Base-by-base conservation (phyloP, 2,888 invertebrate genomes). In the Chalcosyrphus nemorum region DNA sequence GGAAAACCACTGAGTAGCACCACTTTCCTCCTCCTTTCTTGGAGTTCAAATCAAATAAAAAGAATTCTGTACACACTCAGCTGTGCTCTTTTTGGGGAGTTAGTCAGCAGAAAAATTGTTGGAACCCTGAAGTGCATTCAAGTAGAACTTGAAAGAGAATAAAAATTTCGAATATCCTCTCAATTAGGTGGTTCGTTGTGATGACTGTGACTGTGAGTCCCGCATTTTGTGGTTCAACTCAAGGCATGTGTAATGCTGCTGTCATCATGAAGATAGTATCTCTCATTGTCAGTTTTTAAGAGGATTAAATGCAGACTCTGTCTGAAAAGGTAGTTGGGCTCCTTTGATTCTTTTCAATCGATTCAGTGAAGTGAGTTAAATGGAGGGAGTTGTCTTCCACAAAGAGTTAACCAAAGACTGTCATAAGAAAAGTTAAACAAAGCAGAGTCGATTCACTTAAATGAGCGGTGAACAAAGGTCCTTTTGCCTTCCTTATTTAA, bases 31-130 rank as follows among this genome's bases (percentile, higher is more conserved):
- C 4, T 24, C 24, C 45, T 29, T 70, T 68, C 72, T 61, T 61
- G 65, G 61, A 82, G 82, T 82, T 41, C 43, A 78, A 82, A 45
- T 82, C 72, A 78, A 82, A 82, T 56, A 77, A 71, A 77, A 66
- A 47, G 41, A 72, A 54, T 72, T 77, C 77, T 54, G 54, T 15
- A 17, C 35, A 71, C 63, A 54, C 56, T 61, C 27, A 63, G 38
- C 29, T 56, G 15, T 5, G 47, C 38, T 54, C 43, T 15, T 24
- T 61, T 17, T 15, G 9, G 54, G 32, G 11, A 57, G 56, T 71
- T 47, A 57, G 15, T 59, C 57, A 47, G 56, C 29, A 61, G 35
- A 61, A 52, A 50, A 56, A 63, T n/a, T n/a, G n/a, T n/a, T n/a
- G 56, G 50, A 45, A 59, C 43, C 45, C 52, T 13, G 47, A 61